Conservation (phyloP, 1,140 invertebrate species). For the Dendrolimus punctatus region DNA sequence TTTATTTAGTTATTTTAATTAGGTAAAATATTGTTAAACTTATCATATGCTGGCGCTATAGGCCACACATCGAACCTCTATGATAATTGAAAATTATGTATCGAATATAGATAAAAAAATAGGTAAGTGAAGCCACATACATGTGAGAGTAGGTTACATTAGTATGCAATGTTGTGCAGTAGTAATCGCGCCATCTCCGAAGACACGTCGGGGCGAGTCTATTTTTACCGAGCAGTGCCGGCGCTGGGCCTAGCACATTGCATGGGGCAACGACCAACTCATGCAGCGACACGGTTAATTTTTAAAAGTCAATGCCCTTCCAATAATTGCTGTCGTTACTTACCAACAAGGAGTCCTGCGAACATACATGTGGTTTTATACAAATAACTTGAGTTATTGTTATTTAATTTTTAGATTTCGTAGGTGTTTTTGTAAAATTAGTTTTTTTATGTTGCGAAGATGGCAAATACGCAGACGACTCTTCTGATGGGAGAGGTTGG, state of each 20-base stretch:
- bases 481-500: no score
- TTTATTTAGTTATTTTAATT: no score
- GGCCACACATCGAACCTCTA: no score
- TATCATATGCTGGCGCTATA: no score
- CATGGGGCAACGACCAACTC: constrained; percentile 48
- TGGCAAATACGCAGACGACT: no score
- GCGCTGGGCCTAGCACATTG: constrained; percentile 21
- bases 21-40: no score
- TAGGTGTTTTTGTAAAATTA: neutral
- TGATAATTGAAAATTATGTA: no score
- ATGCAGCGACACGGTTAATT: constrained; percentile 49
- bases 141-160: constrained; percentile 3
- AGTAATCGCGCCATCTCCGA: constrained; percentile 12
- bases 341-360: constrained; percentile 1
- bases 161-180: constrained; percentile 7
- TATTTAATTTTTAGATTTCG: no score
- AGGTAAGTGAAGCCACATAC: no score
- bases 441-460: neutral
- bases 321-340: constrained; percentile 20
- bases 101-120: no score
- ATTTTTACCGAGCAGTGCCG: constrained; percentile 44
- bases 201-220: constrained; percentile 30
- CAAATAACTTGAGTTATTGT: no score
- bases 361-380: neutral
- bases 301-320: constrained; percentile 59